Conservation (phyloP, 1,140 invertebrate genomes). For the Zaprionus capensis region DNA sequence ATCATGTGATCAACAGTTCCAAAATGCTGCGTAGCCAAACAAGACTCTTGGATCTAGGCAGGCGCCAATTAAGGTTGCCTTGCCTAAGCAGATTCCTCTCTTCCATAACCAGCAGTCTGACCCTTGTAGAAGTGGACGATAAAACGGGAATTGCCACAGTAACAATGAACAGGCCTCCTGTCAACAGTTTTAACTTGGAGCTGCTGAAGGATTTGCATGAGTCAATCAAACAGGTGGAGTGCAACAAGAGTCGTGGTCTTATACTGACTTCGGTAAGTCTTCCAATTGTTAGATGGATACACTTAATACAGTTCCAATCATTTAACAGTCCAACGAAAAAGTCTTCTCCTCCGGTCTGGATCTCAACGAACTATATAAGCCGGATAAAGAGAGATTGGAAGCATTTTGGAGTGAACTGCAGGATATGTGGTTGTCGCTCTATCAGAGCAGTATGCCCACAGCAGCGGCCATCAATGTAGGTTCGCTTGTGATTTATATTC, state of each 20-base stretch:
- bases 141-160: slow-evolving; percentile 89
- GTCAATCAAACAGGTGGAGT: slow-evolving; percentile 88
- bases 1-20: slow-evolving; percentile 52
- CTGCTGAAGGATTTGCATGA: slow-evolving; percentile 88
- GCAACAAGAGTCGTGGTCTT: slow-evolving; percentile 89
- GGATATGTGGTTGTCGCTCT: slow-evolving; percentile 91
- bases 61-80: slow-evolving; percentile 13
- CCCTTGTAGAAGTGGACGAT: slow-evolving; percentile 44
- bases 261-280: slow-evolving; percentile 90
- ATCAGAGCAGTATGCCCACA: slow-evolving; percentile 88
- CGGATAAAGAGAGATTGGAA: slow-evolving; percentile 87
- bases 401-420: slow-evolving; percentile 92
- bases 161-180: slow-evolving; percentile 90
- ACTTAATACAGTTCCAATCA: too few relatives aligned
- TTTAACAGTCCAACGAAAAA: slow-evolving; percentile 87
- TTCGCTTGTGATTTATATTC: not conserved
- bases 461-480: slow-evolving; percentile 93
- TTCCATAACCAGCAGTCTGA: slow-evolving; percentile 29
- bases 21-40: slow-evolving; percentile 60
- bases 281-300: not conserved
- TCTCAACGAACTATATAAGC: slow-evolving; percentile 94
- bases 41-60: slow-evolving; percentile 27
- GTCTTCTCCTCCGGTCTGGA: slow-evolving; percentile 94
- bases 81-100: slow-evolving; percentile 18
- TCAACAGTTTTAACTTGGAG: slow-evolving; percentile 92